phyloP scores from a whole-genome alignment of 1,140 invertebrate species.

The Acromyrmex echinatior region DNA sequence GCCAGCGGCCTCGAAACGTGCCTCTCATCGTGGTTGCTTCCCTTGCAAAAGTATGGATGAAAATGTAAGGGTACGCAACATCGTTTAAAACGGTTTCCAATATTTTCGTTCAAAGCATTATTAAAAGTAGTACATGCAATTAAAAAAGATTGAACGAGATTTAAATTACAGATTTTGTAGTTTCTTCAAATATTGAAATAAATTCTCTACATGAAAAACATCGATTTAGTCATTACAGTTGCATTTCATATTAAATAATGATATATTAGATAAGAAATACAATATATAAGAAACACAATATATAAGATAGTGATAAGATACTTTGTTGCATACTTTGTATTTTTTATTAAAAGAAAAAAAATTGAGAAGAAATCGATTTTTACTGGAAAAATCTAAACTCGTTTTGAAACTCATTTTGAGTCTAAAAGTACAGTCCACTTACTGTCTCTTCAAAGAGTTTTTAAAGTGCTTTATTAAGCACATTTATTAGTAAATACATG shows the following conservation, averaged over 20 bases:
- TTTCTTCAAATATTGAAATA: constrained; percentile 40
- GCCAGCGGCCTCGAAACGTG: constrained; percentile 65
- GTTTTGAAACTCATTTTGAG: not conserved
- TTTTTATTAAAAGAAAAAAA: not conserved
- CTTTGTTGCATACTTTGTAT: not conserved
- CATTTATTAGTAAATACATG: not conserved
- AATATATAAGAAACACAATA: not conserved
- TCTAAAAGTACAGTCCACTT: not conserved
- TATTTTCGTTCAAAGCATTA: constrained; percentile 58
- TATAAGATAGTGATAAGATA: not conserved
- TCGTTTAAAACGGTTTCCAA: constrained; percentile 71
- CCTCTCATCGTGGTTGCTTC: constrained; percentile 60
- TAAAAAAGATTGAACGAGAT: constrained; percentile 47
- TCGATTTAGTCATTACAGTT: constrained; percentile 22
- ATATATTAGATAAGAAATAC: not conserved
- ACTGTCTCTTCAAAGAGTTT: not conserved
- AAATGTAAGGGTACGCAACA: constrained; percentile 56
- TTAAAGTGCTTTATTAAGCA: not conserved
- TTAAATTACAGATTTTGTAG: constrained; percentile 45
- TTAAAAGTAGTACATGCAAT: constrained; percentile 52
- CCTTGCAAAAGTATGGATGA: constrained; percentile 64
- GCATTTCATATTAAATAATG: constrained; percentile 21
- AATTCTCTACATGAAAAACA: constrained; percentile 27
- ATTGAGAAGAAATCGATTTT: not conserved
- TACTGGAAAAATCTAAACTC: not conserved